Evolutionary conservation across 2,113 vertebrate genomes (phyloP).

Genomic region (Pogonocichla stellata): DNA sequence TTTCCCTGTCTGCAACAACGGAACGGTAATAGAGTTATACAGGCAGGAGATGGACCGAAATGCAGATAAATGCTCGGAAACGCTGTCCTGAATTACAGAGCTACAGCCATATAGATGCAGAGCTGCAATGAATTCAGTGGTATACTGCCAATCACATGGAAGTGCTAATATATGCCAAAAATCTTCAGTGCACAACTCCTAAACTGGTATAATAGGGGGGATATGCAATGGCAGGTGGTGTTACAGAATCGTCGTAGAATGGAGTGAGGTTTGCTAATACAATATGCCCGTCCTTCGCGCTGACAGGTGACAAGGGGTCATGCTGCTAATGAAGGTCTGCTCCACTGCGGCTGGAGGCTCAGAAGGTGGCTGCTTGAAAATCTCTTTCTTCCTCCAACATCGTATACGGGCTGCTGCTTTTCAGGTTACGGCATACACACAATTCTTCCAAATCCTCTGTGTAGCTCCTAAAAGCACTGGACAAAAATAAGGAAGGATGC

Average conservation of each 20-base stretch:
- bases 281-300: not conserved
- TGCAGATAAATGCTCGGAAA: not conserved
- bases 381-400: constrained; percentile 5
- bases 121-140: constrained; percentile 45
- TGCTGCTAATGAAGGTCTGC: constrained; percentile 65
- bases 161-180: constrained; percentile 67
- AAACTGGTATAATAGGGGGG: constrained; percentile 58
- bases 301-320: constrained; percentile 58
- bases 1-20: not conserved
- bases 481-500: not conserved
- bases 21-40: not conserved
- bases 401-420: not conserved
- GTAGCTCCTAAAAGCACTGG: not conserved
- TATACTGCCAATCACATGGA: constrained; percentile 54
- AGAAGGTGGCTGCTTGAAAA: constrained; percentile 35
- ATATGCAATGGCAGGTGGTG: constrained; percentile 63
- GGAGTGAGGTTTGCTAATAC: constrained; percentile 50
- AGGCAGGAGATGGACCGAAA: not conserved
- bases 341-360: constrained; percentile 4
- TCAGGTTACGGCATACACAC: not conserved
- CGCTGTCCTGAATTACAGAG: not conserved
- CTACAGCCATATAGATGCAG: constrained; percentile 4
- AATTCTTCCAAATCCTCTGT: not conserved
- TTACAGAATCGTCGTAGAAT: constrained; percentile 18
- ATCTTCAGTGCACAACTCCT: constrained; percentile 54